Percentiles rank a stretch among this genome's conserved stretches.
Conservation (phyloP, 2,113 vertebrate genomes). For the Oncorhynchus clarkii region DNA sequence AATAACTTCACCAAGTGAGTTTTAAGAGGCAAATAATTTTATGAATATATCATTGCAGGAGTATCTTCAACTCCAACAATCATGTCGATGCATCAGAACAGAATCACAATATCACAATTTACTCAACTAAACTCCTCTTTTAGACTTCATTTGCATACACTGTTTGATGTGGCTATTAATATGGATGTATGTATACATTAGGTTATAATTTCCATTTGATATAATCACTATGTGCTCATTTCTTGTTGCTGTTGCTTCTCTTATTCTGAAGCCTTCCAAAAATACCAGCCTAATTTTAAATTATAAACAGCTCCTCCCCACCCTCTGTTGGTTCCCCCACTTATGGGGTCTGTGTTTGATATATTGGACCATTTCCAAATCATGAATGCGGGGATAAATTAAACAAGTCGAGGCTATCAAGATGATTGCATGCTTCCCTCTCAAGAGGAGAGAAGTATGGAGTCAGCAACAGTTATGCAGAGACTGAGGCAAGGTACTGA, state of each 20-base stretch:
- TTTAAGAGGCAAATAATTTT: neutral
- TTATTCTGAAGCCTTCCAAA: slow-evolving; percentile 56
- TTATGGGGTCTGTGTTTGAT: slow-evolving; percentile 36
- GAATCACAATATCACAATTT: neutral
- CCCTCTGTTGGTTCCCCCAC: slow-evolving; percentile 23
- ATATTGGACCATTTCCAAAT: slow-evolving; percentile 54
- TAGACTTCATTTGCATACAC: slow-evolving; percentile 14
- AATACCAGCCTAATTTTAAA: slow-evolving; percentile 47
- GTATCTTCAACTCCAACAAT: neutral
- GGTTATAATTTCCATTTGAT: slow-evolving; percentile 43
- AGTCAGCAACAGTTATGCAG: slow-evolving; percentile 37
- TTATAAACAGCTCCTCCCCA: slow-evolving; percentile 27
- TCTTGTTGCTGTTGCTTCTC: slow-evolving; percentile 31
- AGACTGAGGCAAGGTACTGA: neutral
- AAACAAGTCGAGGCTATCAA: slow-evolving; percentile 45
- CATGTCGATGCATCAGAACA: neutral
- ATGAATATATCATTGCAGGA: neutral
- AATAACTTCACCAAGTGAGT: neutral
- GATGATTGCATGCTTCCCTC: slow-evolving; percentile 52
- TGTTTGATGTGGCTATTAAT: slow-evolving; percentile 43
- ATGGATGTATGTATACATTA: slow-evolving; percentile 25
- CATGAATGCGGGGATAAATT: slow-evolving; percentile 43
- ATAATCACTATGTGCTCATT: slow-evolving; percentile 25
- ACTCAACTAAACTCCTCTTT: slow-evolving; percentile 11
- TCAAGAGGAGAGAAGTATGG: slow-evolving; percentile 21